Percentiles rank a stretch among this genome's conserved stretches.
phyloP scores from a whole-genome alignment of 2,797 vertebrate species.

The Emydoidea blandingii region DNA sequence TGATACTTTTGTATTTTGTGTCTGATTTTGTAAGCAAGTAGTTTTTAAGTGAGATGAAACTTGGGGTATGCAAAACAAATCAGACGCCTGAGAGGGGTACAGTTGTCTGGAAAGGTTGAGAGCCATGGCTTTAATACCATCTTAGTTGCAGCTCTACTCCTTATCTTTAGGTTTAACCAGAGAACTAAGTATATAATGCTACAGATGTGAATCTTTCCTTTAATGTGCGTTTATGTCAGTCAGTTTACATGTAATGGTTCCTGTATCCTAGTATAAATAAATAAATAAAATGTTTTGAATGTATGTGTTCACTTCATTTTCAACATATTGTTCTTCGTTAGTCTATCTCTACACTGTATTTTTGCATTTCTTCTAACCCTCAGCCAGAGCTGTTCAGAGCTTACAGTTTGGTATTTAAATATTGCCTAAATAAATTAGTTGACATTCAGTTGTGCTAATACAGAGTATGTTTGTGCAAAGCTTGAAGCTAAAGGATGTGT shows the following conservation, averaged over 20 bases:
- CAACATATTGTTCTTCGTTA: constrained; percentile 52
- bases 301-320: constrained; percentile 64
- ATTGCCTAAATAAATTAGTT: constrained; percentile 33
- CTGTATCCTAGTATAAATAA: constrained; percentile 69
- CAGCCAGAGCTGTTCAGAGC: neutral
- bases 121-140: neutral
- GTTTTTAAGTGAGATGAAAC: too few species aligned
- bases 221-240: constrained; percentile 55
- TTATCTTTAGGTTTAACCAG: constrained; percentile 53
- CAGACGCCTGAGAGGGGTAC: too few species aligned
- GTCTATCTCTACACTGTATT: constrained; percentile 46
- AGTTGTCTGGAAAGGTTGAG: too few species aligned
- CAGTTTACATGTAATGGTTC: constrained; percentile 63
- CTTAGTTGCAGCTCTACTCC: constrained; percentile 29
- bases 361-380: constrained; percentile 56
- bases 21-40: too few species aligned
- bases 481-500: constrained; percentile 28
- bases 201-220: constrained; percentile 43
- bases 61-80: too few species aligned
- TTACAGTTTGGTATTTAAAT: constrained; percentile 56
- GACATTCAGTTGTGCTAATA: neutral
- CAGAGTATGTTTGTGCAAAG: neutral
- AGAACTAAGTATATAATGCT: constrained; percentile 37
- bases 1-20: too few species aligned
- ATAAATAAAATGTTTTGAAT: constrained; percentile 64